These are phyloP conservation scores for Drymodes brunneopygia DNA, from an alignment of 2,113 vertebrate species.

Conservation along the genomic window DNA sequence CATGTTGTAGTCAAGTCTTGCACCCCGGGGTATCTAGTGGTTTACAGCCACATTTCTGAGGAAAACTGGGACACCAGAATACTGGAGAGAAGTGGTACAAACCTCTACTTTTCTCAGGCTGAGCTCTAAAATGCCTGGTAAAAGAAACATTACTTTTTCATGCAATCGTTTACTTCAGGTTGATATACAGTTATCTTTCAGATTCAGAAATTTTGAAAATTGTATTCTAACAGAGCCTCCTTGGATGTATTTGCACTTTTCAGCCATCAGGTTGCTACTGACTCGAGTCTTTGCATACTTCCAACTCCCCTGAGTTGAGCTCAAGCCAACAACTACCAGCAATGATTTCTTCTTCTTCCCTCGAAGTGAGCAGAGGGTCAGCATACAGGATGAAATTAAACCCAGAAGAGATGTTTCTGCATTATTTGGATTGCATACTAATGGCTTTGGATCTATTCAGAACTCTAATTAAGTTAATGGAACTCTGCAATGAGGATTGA, in stretches of 20 bases:
- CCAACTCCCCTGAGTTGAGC: conserved; percentile 14
- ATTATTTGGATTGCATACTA: conserved; percentile 33
- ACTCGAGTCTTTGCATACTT: not conserved
- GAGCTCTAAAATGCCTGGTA: conserved; percentile 3
- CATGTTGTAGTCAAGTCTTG: not conserved
- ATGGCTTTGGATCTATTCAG: conserved; percentile 53
- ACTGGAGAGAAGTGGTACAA: not conserved
- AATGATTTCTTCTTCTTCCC: conserved; percentile 18
- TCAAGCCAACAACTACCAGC: conserved; percentile 23
- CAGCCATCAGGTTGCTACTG: not conserved
- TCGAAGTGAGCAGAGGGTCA: conserved; percentile 33
- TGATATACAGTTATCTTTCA: not conserved
- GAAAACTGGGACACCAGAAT: not conserved
- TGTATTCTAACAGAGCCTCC: not conserved
- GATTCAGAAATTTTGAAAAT: not conserved
- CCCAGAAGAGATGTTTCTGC: conserved; percentile 5
- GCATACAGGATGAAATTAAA: conserved; percentile 40
- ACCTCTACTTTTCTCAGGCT: not conserved
- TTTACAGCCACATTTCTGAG: not conserved
- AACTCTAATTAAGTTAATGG: conserved; percentile 33
- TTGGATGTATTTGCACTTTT: not conserved
- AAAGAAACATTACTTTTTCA: not conserved
- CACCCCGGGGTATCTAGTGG: not conserved
- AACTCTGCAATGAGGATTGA: conserved; percentile 1
- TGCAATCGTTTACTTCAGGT: not conserved